These are phyloP conservation scores for Dilophus febrilis DNA, from an alignment of 2,888 invertebrate species.

Conservation along the genomic window DNA sequence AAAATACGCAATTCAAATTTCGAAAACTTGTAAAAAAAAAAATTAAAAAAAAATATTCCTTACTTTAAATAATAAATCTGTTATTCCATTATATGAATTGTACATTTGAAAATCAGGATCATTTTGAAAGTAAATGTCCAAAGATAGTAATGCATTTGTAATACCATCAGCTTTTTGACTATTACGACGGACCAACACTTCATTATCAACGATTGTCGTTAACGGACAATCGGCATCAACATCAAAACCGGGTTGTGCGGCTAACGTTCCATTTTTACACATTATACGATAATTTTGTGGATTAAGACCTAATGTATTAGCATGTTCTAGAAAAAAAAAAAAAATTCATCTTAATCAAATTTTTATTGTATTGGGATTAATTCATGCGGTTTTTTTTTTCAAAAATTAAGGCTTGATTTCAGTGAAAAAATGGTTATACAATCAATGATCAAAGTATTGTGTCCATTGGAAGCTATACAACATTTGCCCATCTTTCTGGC, in stretches of 20 bases:
- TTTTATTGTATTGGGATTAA: not conserved
- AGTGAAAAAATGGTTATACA: too few species aligned
- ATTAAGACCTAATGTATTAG: conserved; percentile 22
- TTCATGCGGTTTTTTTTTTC: not conserved
- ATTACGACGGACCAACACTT: conserved; percentile 35
- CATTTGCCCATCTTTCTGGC: too few species aligned
- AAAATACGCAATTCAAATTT: too few species aligned
- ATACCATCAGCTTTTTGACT: conserved; percentile 17
- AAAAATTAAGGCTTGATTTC: too few species aligned
- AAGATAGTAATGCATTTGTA: conserved; percentile 12
- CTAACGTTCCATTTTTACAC: conserved; percentile 42
- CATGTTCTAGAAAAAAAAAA: conserved; percentile 19
- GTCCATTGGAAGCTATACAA: too few species aligned
- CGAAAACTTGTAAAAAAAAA: not conserved
- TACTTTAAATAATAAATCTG: conserved; percentile 42
- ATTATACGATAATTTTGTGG: conserved; percentile 34
- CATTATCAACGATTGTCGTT: conserved; percentile 41
- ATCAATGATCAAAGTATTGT: too few species aligned
- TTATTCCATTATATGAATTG: conserved; percentile 35
- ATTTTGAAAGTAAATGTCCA: conserved; percentile 12
- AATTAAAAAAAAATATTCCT: conserved; percentile 8
- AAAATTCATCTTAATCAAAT: not conserved
- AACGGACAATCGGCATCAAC: conserved; percentile 38
- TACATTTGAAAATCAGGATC: conserved; percentile 36
- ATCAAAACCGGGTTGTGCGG: conserved; percentile 30